Base-by-base conservation (phyloP, 2,888 invertebrate species). In the Leptopilina myrica region DNA sequence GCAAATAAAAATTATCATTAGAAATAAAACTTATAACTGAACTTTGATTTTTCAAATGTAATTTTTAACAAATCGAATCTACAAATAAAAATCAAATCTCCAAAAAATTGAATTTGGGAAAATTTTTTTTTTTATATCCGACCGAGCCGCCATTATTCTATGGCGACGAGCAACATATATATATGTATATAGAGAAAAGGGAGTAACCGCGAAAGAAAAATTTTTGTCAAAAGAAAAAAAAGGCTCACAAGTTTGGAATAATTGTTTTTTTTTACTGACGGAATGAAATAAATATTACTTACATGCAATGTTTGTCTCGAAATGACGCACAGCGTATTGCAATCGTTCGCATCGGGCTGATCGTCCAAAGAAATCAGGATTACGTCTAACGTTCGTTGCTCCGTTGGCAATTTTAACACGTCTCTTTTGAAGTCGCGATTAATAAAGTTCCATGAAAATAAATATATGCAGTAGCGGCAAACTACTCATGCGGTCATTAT, bases 281-380 rank as follows among this genome's bases (percentile, higher is more conserved):
- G 46, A 64, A 40, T 20, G 64, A 9, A 69, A 69, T n/a, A 56
- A 14, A n/a, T 43, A 49, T 56, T 83, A 83, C 83, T 83, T 78
- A 81, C 83, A 81, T 83, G 83, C 79, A 83, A 79, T 81, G 75
- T 80, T 81, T 77, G 77, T 67, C 80, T 78, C 79, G 80, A 77
- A 80, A 80, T 76, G 78, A 78, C 82, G 81, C 81, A 78, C 69
- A 56, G 79, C 76, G 79, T 77, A 76, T 78, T 80, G 49, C 78
- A 83, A 81, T 79, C 81, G 73, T 80, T 83, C 78, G 83, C 83
- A 83, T 83, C 82, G 82, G 78, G 78, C 65, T 80, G 80, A 78
- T 67, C 15, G 33, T 83, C 81, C 82, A 78, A 76, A 64, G 77
- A 14, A 78, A 76, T 73, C 78, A 76, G 40, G 79, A 78, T 78